These are phyloP conservation scores for Pangasianodon hypophthalmus DNA, from an alignment of 2,113 vertebrate species.

Conservation along the genomic window DNA sequence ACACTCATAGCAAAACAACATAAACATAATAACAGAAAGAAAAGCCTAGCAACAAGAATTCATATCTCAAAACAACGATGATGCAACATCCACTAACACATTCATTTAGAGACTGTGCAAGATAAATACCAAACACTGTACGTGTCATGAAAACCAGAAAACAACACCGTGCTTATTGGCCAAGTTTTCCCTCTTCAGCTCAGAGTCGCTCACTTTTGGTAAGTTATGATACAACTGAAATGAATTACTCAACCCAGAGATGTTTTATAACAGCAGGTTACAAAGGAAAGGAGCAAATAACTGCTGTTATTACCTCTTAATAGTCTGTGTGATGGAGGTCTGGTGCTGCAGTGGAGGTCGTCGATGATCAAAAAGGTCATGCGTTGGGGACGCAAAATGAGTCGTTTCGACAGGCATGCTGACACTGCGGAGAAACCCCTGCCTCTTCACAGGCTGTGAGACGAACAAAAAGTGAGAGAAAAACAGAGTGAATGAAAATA, in stretches of 20 bases:
- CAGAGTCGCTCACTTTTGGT: not conserved
- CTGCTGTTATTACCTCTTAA: slow-evolving; percentile 82
- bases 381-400: slow-evolving; percentile 79
- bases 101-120: not conserved
- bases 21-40: slow-evolving; percentile 5
- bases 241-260: not conserved
- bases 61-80: not conserved
- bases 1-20: slow-evolving; percentile 21
- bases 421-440: slow-evolving; percentile 87
- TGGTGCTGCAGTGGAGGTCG: slow-evolving; percentile 85
- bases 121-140: not conserved
- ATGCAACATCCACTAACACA: not conserved
- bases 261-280: not conserved
- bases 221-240: not conserved
- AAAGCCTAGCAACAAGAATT: not conserved
- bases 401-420: slow-evolving; percentile 91
- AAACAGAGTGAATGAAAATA: not conserved
- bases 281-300: not conserved
- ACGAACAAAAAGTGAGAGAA: not conserved
- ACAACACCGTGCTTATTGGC: not conserved
- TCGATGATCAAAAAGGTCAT: slow-evolving; percentile 74
- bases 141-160: not conserved
- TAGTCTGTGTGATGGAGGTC: slow-evolving; percentile 96
- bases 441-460: slow-evolving; percentile 81
- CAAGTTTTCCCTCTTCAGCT: not conserved